Evolutionary conservation across 2,888 invertebrate species (phyloP), one percentile per base, ranked within the genome.

Genomic region (Andrena fulva): DNA sequence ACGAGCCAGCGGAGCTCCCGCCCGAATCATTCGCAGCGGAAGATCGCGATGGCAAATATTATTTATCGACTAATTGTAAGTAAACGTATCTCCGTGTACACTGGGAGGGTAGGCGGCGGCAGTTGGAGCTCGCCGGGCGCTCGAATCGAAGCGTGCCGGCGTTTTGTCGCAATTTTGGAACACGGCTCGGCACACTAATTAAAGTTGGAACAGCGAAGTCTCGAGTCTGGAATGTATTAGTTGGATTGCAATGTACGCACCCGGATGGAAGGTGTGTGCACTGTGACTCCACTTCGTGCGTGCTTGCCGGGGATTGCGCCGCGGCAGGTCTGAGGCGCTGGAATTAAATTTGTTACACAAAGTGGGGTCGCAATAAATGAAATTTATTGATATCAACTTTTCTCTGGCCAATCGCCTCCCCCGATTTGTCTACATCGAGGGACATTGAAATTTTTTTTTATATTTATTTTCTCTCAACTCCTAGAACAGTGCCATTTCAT

Each of bases 121-220:
- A 42, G 42, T 16, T 42, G 12, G 42, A 42, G 16, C 16, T 42
- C 12, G 42, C 12, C 12, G 4, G 12, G 0, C 12, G 42, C 42
- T 16, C 16, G 10, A 27, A 35, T 56, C 78, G 77, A 62, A 33
- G 7, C 33, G 24, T 5, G 12, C 0, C 10, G 7, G 16, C 31
- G 52, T 69, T 69, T 63, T 31, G 42, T 42, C 6, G 2, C 6
- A 29, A 31, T 42, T 16, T 16, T 16, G 16, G 6, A 0, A 10
- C 42, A 3, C 10, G 35, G 29, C 56, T 31, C 68, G 27, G 20
- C n/a, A 7, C n/a, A 12, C 27, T 70, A 79, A 79, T 78, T 78
- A 70, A 67, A 67, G 29, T 68, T 52, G 16, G 24, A 16, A 24
- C 31, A 10, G 12, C 5, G 50, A 62, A 63, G 50, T 68, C 7